These are phyloP conservation scores for Teleogryllus occipitalis DNA, from an alignment of 1,140 invertebrate genomes.

Conservation along the genomic window DNA sequence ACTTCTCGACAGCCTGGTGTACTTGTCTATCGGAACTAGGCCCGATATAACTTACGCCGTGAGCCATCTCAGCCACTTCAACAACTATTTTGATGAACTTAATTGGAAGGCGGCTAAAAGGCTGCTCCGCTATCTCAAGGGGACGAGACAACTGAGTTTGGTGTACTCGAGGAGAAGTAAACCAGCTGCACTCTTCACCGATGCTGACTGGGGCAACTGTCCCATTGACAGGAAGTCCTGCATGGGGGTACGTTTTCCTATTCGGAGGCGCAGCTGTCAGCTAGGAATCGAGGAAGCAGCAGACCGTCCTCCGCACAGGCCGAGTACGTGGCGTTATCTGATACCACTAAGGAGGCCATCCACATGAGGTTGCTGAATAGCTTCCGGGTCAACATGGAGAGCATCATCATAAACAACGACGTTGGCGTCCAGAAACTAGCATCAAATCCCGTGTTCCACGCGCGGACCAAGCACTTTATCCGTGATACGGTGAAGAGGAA, in stretches of 20 bases:
- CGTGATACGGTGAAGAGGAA: constrained; percentile 2
- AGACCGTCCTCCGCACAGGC: constrained; percentile 29
- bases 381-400: no score
- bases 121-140: constrained; percentile 28
- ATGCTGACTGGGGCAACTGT: constrained; percentile 30
- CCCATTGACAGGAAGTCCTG: constrained; percentile 26
- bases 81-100: constrained; percentile 23
- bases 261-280: constrained; percentile 22
- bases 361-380: no score
- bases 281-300: constrained; percentile 31
- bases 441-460: constrained; percentile 27
- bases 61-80: constrained; percentile 29
- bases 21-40: constrained; percentile 30
- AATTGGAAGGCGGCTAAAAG: constrained; percentile 31
- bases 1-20: constrained; percentile 33
- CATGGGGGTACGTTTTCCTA: constrained; percentile 26
- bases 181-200: constrained; percentile 24
- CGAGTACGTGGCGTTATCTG: constrained; percentile 28
- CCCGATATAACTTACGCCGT: constrained; percentile 35
- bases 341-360: constrained; percentile 25
- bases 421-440: no score
- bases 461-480: no score
- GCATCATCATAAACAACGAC: no score
- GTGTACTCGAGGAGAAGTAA: neutral
- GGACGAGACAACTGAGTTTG: neutral